These are phyloP conservation scores for Arvicanthis niloticus DNA, from an alignment of 2,113 vertebrate species.

Conservation along the genomic window DNA sequence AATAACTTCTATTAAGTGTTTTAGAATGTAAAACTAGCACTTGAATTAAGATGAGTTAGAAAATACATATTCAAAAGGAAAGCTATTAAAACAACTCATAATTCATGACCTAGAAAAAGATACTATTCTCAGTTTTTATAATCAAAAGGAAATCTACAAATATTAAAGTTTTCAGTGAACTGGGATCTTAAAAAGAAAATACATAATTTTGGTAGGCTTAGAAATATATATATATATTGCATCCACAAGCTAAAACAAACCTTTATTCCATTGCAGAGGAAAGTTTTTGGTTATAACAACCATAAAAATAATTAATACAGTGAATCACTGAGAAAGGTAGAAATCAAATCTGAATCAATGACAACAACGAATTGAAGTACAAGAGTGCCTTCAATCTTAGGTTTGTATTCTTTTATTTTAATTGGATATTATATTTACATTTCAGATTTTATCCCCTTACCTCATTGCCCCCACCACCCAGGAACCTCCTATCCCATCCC, in stretches of 20 bases:
- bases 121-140: not conserved
- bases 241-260: too few species aligned
- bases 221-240: not conserved
- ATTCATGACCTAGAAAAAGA: not conserved
- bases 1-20: not conserved
- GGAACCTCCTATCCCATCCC: too few species aligned
- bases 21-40: not conserved
- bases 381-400: conserved; percentile 12
- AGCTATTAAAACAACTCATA: not conserved
- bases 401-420: conserved; percentile 49
- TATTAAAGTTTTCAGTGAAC: conserved; percentile 23
- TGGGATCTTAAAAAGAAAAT: not conserved
- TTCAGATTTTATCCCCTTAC: too few species aligned
- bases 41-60: not conserved
- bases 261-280: not conserved
- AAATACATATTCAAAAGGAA: not conserved
- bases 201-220: not conserved
- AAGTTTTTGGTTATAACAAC: not conserved
- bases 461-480: too few species aligned
- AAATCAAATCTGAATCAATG: not conserved
- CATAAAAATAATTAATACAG: not conserved
- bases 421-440: too few species aligned
- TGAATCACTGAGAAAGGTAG: not conserved
- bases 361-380: conserved; percentile 19
- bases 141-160: not conserved